phyloP scores from a whole-genome alignment of 2,888 invertebrate genomes.

The Yponomeuta plumbellus region DNA sequence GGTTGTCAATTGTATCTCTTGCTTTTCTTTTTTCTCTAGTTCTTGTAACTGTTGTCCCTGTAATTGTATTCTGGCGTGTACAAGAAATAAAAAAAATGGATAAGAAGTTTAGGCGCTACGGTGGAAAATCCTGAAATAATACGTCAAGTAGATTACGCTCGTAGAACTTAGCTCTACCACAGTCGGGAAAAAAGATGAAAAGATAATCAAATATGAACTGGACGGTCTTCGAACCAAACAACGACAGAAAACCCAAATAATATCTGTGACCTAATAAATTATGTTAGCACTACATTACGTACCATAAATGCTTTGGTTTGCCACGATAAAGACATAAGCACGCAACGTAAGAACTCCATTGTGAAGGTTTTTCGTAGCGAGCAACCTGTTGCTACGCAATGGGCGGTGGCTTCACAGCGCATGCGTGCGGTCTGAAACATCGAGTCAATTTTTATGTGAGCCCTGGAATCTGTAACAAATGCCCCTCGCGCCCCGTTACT shows the following conservation, averaged over 20 bases:
- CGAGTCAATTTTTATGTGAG: constrained; percentile 7
- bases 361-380: constrained; percentile 16
- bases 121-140: no score
- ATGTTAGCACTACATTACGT: neutral
- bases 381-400: constrained; percentile 30
- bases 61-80: no score
- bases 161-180: no score
- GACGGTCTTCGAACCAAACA: neutral
- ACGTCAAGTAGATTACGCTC: no score
- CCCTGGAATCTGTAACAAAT: neutral
- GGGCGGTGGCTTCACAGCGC: constrained; percentile 20
- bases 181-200: neutral
- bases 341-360: constrained; percentile 6
- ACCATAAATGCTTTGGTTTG: neutral
- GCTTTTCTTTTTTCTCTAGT: no score
- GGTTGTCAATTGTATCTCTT: no score
- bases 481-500: neutral
- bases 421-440: constrained; percentile 20
- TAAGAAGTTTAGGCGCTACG: no score
- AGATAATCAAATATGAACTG: neutral
- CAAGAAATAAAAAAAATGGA: no score
- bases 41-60: no score
- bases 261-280: neutral
- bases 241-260: neutral
- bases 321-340: neutral